A percentile compares a stretch with the other conserved stretches of the same genome.
These are phyloP conservation scores for Xiphias gladius DNA, from an alignment of 2,113 vertebrate genomes.

Conservation along the genomic window DNA sequence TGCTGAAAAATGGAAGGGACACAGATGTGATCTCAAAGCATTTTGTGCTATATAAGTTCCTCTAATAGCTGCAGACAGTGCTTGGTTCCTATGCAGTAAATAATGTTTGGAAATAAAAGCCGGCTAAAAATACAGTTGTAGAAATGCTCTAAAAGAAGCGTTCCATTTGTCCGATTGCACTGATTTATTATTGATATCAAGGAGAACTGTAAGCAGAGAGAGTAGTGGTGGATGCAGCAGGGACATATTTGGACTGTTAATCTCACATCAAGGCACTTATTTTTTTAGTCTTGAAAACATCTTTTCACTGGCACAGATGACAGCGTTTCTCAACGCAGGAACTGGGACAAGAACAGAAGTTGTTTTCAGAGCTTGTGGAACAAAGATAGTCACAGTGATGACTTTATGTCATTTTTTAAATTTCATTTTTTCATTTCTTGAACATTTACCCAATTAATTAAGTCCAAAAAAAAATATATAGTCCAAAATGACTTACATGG, in stretches of 20 bases:
- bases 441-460: background rate
- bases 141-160: conserved; percentile 64
- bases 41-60: conserved; percentile 27
- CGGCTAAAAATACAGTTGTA: conserved; percentile 78
- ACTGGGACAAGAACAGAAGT: background rate
- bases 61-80: conserved; percentile 55
- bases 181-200: conserved; percentile 75
- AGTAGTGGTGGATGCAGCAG: conserved; percentile 29
- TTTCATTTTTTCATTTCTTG: background rate
- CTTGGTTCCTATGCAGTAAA: conserved; percentile 44
- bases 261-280: conserved; percentile 17
- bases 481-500: background rate
- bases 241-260: conserved; percentile 16
- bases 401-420: background rate
- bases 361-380: conserved; percentile 11
- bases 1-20: conserved; percentile 45
- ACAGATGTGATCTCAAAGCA: conserved; percentile 35
- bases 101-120: conserved; percentile 60
- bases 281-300: conserved; percentile 18
- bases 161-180: conserved; percentile 78
- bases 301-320: background rate
- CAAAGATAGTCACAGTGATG: background rate
- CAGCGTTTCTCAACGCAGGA: background rate
- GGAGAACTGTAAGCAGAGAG: conserved; percentile 36
- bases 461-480: too few relatives aligned